Base-by-base conservation (phyloP, 1,140 invertebrate species). In the Drosophila pallidifrons region DNA sequence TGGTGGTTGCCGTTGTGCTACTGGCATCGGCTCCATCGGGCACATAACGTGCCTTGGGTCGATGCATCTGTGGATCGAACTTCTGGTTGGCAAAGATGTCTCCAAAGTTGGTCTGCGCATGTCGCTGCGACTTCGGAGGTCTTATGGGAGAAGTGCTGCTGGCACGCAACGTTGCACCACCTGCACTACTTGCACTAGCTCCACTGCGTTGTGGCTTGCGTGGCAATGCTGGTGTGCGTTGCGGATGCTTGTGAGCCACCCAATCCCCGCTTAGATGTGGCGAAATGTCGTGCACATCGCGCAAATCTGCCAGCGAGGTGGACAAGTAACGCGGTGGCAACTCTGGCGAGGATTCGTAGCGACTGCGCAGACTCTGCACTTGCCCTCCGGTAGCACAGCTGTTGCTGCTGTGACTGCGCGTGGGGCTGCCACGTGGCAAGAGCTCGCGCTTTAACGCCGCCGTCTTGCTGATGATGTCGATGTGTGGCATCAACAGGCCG, bases 391-490 rank as follows among this genome's bases (percentile, higher is more conserved):
- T 55, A 16, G 65, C 63, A 41, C 66, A 64, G 43, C 87, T 94
- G 94, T 75, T 92, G 83, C 59, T 94, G 92, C 79, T 92, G 15
- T 71, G 75, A 49, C 77, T 91, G 32, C 82, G 93, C 88, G 89
- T 93, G 80, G 57, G 82, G 77, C 89, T 91, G 85, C 15, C 92
- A 69, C 60, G 68, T 73, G 92, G 16, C 11, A 77, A 47, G 13
- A 79, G 59, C 5, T 94, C 93, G 11, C 94, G 94, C 46, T 96
- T 95, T 41, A 98, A 91, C 3, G 95, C 94, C 0, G 96, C 96
- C 20, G 96, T 95, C 92, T 97, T 97, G 81, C 96, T 97, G 74
- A 97, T 97, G 1, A 98, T 95, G 85, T 98, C 97, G 38, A 97
- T 97, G 82, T 96, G 96, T 0, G 97, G 97, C 96, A 98, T 97